Evolutionary conservation across 1,140 invertebrate species (phyloP), one percentile per base, ranked within the genome.

Genomic region (Eupristina koningsbergeri): DNA sequence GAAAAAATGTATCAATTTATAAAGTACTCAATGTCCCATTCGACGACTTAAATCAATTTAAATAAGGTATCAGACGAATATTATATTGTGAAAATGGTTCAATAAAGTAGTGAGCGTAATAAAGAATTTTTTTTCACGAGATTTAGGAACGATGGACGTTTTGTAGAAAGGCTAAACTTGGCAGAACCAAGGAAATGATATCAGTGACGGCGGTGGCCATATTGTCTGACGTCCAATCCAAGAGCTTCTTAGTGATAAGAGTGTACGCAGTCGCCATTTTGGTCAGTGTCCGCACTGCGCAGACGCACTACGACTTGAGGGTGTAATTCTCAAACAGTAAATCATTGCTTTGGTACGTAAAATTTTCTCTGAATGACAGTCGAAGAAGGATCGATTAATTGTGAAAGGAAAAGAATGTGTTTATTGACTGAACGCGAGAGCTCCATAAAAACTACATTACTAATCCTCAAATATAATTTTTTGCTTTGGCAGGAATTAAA

Each of bases 201-300:
- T 89, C 91, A 85, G 86, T 91, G 91, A 91, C 89, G 90, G 91
- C 89, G 88, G 86, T 88, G 88, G 89, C 89, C 90, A 89, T 91
- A 89, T 90, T 92, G 90, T 89, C 89, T 88, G 87, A 87, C 89
- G 88, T 88, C 90, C 90, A 90, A 89, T 89, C 88, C 90, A 90
- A 91, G 91, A 89, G 87, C 87, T 86, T 87, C 85, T 86, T 84
- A 84, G 84, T 88, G 89, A 90, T 89, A 89, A 89, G 87, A 86
- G 85, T 63, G 86, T 84, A 84, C 63, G 76, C 5, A 50, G 67
- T 41, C 89, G 89, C 89, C 89, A 90, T 91, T 86, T 91, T 91
- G 87, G 87, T 88, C 36, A 2, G 31, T 3, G 67, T 29, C 3
- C 29, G 88, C 90, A 89, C 89, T 86, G 88, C 87, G 87, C 87